These are phyloP conservation scores for Amniataba percoides DNA, from an alignment of 2,797 vertebrate genomes.

Conservation along the genomic window DNA sequence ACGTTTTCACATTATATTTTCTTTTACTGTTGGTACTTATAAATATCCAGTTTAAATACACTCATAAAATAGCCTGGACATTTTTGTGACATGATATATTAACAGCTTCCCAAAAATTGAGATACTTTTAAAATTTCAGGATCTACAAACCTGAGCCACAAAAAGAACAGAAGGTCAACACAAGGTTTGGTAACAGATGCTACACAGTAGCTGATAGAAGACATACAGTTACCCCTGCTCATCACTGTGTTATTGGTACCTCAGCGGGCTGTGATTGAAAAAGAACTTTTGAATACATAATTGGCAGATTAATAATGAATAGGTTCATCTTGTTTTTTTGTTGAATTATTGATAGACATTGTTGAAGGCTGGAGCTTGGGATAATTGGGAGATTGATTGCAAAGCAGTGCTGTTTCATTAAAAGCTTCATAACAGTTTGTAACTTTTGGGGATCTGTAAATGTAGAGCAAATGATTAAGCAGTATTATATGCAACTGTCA, in stretches of 20 bases:
- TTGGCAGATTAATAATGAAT: conserved; percentile 50
- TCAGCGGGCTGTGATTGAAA: conserved; percentile 24
- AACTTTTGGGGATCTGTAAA: conserved; percentile 50
- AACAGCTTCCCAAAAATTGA: conserved; percentile 86
- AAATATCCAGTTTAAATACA: conserved; percentile 93
- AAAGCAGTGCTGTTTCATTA: conserved; percentile 41
- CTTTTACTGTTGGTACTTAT: conserved; percentile 88
- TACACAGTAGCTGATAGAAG: conserved; percentile 89
- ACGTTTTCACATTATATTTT: conserved; percentile 33
- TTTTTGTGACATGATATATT: conserved; percentile 77
- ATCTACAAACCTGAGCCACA: conserved; percentile 83
- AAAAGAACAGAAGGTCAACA: conserved; percentile 70
- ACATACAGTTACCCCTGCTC: conserved; percentile 35
- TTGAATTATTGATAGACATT: conserved; percentile 51
- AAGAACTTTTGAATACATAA: conserved; percentile 36
- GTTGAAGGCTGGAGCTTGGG: conserved; percentile 29
- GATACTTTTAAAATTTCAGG: conserved; percentile 78
- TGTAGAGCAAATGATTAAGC: conserved; percentile 37
- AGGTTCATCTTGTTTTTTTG: conserved; percentile 39
- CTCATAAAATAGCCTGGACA: conserved; percentile 90
- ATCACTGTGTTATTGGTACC: background rate
- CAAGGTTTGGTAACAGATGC: conserved; percentile 75
- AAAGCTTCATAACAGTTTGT: conserved; percentile 29
- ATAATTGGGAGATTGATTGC: conserved; percentile 46
- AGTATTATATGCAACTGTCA: conserved; percentile 35